Evolutionary conservation across 2,113 vertebrate species (phyloP).

Genomic region (Gymnorhina tibicen): DNA sequence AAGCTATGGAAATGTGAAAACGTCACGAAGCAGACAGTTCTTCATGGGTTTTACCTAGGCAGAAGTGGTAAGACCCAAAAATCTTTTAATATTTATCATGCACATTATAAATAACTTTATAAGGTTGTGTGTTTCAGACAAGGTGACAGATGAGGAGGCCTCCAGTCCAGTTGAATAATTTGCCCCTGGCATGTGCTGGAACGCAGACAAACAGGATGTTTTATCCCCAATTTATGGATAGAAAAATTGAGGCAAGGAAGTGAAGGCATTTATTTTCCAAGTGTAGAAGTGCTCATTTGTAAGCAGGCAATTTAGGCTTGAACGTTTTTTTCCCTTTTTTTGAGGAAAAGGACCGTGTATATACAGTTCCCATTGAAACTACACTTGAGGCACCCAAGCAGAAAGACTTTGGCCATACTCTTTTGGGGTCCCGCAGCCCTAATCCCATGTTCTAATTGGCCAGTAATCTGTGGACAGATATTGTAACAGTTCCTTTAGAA

Average conservation of each 20-base stretch:
- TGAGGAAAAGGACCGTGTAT: conserved; percentile 5
- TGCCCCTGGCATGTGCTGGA: background rate
- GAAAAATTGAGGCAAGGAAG: conserved; percentile 35
- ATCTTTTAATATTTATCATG: background rate
- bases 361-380: conserved; percentile 56
- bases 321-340: background rate
- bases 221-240: conserved; percentile 22
- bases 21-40: background rate
- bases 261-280: conserved; percentile 45
- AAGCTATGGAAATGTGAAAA: background rate
- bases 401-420: conserved; percentile 56
- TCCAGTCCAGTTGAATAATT: background rate
- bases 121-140: background rate
- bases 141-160: background rate
- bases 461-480: conserved; percentile 66
- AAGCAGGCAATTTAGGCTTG: conserved; percentile 41
- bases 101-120: background rate
- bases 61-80: background rate
- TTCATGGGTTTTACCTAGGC: background rate
- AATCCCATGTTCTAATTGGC: conserved; percentile 69
- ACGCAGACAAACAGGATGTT: background rate
- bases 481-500: conserved; percentile 72
- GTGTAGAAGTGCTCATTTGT: conserved; percentile 40
- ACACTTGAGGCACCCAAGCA: conserved; percentile 49
- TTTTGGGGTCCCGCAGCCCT: conserved; percentile 40